Conservation (phyloP, 2,113 vertebrate genomes). For the Melanerpes aurifrons region DNA sequence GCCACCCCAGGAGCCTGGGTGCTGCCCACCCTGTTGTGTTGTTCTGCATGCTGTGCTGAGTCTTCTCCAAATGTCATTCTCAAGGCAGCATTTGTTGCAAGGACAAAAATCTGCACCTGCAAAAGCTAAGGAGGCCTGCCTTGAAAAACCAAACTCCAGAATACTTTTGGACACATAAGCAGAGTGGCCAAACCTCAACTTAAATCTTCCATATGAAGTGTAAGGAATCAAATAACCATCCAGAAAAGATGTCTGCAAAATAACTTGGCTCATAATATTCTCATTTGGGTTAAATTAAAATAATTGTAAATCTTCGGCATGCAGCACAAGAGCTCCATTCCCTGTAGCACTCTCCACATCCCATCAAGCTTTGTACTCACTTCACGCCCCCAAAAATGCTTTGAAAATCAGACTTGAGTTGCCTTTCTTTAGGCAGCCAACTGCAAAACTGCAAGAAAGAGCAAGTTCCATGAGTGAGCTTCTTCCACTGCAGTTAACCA, state of each 20-base stretch:
- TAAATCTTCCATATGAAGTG: conserved; percentile 57
- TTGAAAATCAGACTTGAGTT: conserved; percentile 26
- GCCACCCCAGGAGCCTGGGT: not conserved
- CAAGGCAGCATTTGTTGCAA: not conserved
- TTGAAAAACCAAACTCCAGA: conserved; percentile 3
- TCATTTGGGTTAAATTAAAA: conserved; percentile 75
- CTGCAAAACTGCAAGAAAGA: not conserved
- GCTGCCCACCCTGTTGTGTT: not conserved
- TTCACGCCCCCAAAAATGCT: conserved; percentile 27
- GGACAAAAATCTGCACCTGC: conserved; percentile 41
- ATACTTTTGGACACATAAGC: not conserved
- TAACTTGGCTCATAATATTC: conserved; percentile 60
- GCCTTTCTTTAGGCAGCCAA: not conserved
- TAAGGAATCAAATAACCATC: conserved; percentile 64
- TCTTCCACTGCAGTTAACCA: not conserved
- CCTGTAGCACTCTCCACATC: conserved; percentile 1
- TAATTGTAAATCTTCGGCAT: conserved; percentile 59
- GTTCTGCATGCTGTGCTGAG: accelerated
- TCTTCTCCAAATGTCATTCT: not conserved
- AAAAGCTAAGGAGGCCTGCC: conserved; percentile 11
- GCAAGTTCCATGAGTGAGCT: not conserved
- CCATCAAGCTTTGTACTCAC: not conserved
- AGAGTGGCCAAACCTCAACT: conserved; percentile 36
- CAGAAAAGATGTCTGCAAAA: conserved; percentile 64
- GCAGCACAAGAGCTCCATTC: conserved; percentile 38